phyloP scores from a whole-genome alignment of 2,113 vertebrate genomes.

The Phaetusa simplex region DNA sequence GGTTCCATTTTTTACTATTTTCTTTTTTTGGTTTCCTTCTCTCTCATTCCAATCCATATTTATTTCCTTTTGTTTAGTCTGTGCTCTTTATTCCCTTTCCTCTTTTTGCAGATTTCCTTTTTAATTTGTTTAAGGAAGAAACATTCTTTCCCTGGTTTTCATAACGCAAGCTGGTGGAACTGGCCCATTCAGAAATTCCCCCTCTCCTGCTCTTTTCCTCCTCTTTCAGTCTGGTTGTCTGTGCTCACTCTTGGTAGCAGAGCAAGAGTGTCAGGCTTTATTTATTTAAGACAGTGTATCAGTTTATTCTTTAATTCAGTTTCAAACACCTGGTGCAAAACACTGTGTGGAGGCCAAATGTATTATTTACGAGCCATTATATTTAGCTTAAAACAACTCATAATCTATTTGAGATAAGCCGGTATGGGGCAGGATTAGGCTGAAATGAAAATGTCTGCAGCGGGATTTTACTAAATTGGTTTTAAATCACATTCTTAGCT shows the following conservation, averaged over 20 bases:
- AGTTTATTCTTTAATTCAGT: neutral
- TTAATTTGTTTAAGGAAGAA: slow-evolving; percentile 14
- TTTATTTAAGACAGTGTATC: neutral
- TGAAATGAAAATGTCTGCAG: slow-evolving; percentile 46
- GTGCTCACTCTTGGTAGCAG: neutral
- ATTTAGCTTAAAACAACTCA: slow-evolving; percentile 1
- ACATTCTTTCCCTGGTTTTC: neutral
- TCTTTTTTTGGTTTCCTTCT: slow-evolving; percentile 14
- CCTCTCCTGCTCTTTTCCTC: neutral
- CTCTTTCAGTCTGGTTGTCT: neutral
- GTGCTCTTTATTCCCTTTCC: slow-evolving; percentile 6
- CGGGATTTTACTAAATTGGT: slow-evolving; percentile 31
- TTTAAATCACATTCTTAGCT: slow-evolving; percentile 26
- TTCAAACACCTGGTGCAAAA: neutral
- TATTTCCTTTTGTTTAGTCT: slow-evolving; percentile 58
- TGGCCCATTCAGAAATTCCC: neutral
- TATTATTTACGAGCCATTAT: neutral
- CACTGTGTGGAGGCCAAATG: neutral
- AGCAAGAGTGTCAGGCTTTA: neutral
- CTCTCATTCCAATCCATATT: slow-evolving; percentile 18
- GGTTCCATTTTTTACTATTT: slow-evolving; percentile 48
- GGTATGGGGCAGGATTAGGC: neutral
- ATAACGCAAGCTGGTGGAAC: neutral
- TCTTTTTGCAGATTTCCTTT: slow-evolving; percentile 36
- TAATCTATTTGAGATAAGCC: neutral